A percentile compares a stretch with the other conserved stretches of the same genome.
phyloP scores from a whole-genome alignment of 2,888 invertebrate species.

The Dryococelus australis region DNA sequence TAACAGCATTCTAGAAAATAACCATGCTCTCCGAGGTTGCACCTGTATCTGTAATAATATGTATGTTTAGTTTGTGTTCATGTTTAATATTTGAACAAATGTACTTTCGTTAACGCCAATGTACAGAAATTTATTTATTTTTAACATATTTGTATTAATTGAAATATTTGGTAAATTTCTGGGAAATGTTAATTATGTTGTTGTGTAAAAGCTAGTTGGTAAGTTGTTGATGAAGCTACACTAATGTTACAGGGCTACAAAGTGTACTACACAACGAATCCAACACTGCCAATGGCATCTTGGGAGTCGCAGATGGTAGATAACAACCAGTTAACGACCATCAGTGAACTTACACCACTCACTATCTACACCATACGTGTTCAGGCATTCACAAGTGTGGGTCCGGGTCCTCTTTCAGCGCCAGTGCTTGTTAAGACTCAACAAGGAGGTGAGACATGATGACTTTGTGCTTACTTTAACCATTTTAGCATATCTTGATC shows the following conservation, averaged over 20 bases:
- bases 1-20: too few species aligned
- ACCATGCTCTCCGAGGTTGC: too few species aligned
- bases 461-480: neutral
- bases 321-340: conserved; percentile 90
- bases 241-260: conserved; percentile 88
- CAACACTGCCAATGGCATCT: conserved; percentile 83
- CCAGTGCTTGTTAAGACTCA: conserved; percentile 99
- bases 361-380: conserved; percentile 94
- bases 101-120: too few species aligned
- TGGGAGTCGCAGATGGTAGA: conserved; percentile 96
- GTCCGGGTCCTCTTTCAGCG: conserved; percentile 92
- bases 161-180: too few species aligned
- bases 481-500: neutral
- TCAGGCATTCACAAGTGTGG: conserved; percentile 92
- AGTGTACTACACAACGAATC: conserved; percentile 93
- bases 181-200: too few species aligned
- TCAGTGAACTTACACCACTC: conserved; percentile 89
- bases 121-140: too few species aligned
- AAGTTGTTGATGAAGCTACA: neutral
- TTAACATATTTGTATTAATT: too few species aligned
- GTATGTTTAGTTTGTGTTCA: too few species aligned
- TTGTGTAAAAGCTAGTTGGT: too few species aligned
- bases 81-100: too few species aligned
- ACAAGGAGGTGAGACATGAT: conserved; percentile 74
- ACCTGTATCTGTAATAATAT: too few species aligned